Percentiles rank a stretch among this genome's conserved stretches.
phyloP scores from a whole-genome alignment of 1,140 invertebrate species.

The Araneus ventricosus region DNA sequence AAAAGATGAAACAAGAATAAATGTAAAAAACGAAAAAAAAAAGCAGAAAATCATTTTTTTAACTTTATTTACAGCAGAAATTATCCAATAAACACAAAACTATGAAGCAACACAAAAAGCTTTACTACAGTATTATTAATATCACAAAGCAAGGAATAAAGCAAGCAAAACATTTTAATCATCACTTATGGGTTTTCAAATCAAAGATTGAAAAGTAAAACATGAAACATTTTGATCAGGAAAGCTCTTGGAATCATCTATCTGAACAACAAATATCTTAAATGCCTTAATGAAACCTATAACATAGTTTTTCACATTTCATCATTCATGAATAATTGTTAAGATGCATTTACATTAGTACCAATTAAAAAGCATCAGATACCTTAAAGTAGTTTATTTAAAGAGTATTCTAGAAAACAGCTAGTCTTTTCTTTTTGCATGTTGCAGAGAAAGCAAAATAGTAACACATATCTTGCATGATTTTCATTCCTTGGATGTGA shows the following conservation, averaged over 20 bases:
- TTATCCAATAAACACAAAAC: too few species aligned
- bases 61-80: constrained; percentile 1
- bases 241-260: not conserved
- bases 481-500: not conserved
- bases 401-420: not conserved
- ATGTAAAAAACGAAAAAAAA: constrained; percentile 4
- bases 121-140: not conserved
- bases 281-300: not conserved
- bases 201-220: not conserved
- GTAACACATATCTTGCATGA: constrained; percentile 56
- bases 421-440: not conserved
- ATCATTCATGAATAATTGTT: not conserved
- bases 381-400: constrained; percentile 1
- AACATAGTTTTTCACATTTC: not conserved
- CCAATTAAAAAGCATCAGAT: constrained; percentile 29
- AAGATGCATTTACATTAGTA: not conserved
- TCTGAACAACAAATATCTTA: not conserved
- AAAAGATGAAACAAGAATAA: constrained; percentile 15
- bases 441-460: not conserved
- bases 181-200: constrained; percentile 7
- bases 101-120: not conserved
- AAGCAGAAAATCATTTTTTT: not conserved
- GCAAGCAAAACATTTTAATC: not conserved
- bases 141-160: not conserved
- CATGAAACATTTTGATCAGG: constrained; percentile 18